Evolutionary conservation across 2,888 invertebrate genomes (phyloP).

Genomic region (Drosophila borborema): DNA sequence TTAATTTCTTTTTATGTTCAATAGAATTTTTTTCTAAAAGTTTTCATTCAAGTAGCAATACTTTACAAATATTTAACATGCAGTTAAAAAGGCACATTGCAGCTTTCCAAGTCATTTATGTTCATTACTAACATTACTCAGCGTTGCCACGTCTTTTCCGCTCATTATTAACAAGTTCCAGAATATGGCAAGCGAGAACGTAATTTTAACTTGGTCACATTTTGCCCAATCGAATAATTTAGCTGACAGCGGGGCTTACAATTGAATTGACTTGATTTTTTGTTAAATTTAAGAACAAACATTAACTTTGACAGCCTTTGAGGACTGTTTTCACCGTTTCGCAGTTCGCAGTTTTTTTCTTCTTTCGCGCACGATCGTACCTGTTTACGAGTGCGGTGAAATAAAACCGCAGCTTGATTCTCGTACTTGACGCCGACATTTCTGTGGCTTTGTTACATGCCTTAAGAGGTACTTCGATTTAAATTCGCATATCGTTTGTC

Average conservation of each 20-base stretch:
- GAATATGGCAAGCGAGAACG: background rate
- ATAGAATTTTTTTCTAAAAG: too few species aligned
- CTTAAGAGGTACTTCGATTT: constrained; percentile 38
- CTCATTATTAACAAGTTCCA: background rate
- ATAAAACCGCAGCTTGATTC: constrained; percentile 35
- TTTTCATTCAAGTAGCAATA: background rate
- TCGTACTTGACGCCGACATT: constrained; percentile 3
- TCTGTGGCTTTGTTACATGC: constrained; percentile 19
- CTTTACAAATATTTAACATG: background rate
- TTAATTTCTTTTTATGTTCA: background rate
- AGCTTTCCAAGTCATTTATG: background rate
- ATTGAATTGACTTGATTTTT: constrained; percentile 21
- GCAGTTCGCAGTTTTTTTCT: background rate
- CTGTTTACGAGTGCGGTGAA: constrained; percentile 23
- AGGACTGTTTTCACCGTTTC: background rate
- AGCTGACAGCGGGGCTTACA: constrained; percentile 2
- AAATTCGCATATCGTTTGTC: constrained; percentile 51
- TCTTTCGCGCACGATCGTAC: constrained; percentile 9
- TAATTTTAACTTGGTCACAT: constrained; percentile 2
- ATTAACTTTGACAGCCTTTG: constrained; percentile 14
- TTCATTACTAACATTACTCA: too few species aligned
- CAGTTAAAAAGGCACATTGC: background rate
- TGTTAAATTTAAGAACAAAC: constrained; percentile 19
- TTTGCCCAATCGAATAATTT: constrained; percentile 7
- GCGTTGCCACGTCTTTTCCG: background rate